A percentile compares a stretch with the other conserved stretches of the same genome.
These are phyloP conservation scores for Tilapia sparmanii DNA, from an alignment of 2,113 vertebrate genomes.

Conservation along the genomic window DNA sequence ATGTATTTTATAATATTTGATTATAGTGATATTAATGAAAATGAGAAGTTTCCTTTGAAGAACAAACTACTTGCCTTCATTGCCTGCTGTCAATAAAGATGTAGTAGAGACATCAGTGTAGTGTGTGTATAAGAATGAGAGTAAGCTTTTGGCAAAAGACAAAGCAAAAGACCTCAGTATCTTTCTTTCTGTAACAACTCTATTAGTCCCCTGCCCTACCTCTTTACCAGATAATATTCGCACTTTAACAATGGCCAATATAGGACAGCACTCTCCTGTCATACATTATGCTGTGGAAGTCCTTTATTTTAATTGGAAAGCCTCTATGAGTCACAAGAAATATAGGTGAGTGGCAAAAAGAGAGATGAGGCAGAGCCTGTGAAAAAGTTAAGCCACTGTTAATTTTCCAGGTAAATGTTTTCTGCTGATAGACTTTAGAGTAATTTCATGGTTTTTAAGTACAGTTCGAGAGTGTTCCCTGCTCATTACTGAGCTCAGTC, in stretches of 20 bases:
- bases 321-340: background rate
- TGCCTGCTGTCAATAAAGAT: background rate
- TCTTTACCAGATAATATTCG: background rate
- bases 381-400: constrained; percentile 44
- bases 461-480: constrained; percentile 25
- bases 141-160: background rate
- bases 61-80: background rate
- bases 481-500: constrained; percentile 42
- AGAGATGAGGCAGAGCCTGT: background rate
- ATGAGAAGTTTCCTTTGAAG: background rate
- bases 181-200: background rate
- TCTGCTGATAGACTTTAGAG: constrained; percentile 43
- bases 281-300: background rate
- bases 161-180: background rate
- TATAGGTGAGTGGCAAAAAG: background rate
- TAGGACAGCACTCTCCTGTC: background rate
- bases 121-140: background rate
- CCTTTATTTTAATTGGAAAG: constrained; percentile 38
- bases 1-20: background rate
- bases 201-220: background rate
- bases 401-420: constrained; percentile 68
- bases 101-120: background rate
- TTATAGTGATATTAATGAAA: background rate
- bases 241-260: background rate
- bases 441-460: constrained; percentile 73